Conservation (phyloP, 2,888 invertebrate genomes). For the Zygaena filipendulae region DNA sequence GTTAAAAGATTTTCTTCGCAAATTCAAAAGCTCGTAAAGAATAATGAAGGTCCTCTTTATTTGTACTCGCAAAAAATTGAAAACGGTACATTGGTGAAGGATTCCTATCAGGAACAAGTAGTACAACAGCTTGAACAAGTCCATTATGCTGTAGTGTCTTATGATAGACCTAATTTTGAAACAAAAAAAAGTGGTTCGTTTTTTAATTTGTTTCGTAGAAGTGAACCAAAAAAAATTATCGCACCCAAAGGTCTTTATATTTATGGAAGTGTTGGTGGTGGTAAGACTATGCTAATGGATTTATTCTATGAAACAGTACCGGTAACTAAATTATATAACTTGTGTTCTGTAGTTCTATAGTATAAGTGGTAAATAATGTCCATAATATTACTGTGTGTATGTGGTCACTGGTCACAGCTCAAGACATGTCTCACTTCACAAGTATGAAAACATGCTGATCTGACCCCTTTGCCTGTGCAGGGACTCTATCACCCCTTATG, state of each 20-base stretch:
- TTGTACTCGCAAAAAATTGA: conserved; percentile 69
- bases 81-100: conserved; percentile 70
- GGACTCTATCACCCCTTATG: too few species aligned
- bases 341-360: too few species aligned
- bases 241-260: conserved; percentile 87
- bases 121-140: conserved; percentile 76
- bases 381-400: too few species aligned
- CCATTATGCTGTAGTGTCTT: conserved; percentile 71
- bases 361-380: too few species aligned
- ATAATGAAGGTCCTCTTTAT: conserved; percentile 54
- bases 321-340: conserved; percentile 30
- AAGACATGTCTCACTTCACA: too few species aligned
- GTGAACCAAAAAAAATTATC: conserved; percentile 46
- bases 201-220: conserved; percentile 44
- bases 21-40: conserved; percentile 23
- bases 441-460: too few species aligned
- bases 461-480: too few species aligned
- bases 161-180: conserved; percentile 43
- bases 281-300: conserved; percentile 99
- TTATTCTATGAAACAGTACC: conserved; percentile 82
- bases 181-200: conserved; percentile 26
- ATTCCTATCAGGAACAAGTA: conserved; percentile 79
- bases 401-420: too few species aligned
- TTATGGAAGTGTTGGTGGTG: conserved; percentile 92
- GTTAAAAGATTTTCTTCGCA: conserved; percentile 29